phyloP scores from a whole-genome alignment of 2,113 vertebrate genomes.

The Pseudolaguvia tuberculata region DNA sequence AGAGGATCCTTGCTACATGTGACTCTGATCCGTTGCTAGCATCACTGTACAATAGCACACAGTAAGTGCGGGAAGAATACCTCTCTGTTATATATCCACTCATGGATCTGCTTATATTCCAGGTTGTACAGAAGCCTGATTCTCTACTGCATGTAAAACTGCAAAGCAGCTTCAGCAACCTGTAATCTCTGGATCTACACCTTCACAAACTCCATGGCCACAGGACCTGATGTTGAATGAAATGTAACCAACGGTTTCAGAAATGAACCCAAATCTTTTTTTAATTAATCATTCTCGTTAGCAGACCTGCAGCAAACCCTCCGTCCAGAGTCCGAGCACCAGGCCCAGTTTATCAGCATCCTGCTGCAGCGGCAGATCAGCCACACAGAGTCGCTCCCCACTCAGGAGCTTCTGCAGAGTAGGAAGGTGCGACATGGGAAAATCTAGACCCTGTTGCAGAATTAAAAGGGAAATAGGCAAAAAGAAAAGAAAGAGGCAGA shows the following conservation, averaged over 20 bases:
- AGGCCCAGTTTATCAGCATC: slow-evolving; percentile 76
- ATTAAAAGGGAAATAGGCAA: background rate
- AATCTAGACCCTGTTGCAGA: slow-evolving; percentile 73
- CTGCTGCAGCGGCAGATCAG: slow-evolving; percentile 68
- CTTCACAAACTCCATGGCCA: background rate
- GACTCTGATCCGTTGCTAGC: background rate
- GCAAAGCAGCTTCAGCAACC: background rate
- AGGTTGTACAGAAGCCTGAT: background rate
- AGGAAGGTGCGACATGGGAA: slow-evolving; percentile 74
- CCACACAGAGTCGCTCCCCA: slow-evolving; percentile 61
- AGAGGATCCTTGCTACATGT: slow-evolving; percentile 20
- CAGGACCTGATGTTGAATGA: background rate
- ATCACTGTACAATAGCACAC: slow-evolving; percentile 19
- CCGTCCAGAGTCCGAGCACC: slow-evolving; percentile 80
- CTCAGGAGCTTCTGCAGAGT: slow-evolving; percentile 78
- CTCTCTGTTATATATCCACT: background rate
- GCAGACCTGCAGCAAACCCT: slow-evolving; percentile 75
- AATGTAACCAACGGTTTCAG: too few relatives aligned
- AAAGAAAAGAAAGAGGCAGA: background rate
- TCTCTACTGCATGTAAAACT: background rate
- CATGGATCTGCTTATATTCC: background rate
- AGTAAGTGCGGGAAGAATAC: slow-evolving; percentile 12
- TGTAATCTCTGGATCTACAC: background rate
- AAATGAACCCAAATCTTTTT: too few relatives aligned
- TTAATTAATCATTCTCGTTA: slow-evolving; percentile 40